These are phyloP conservation scores for Clavelina lepadiformis DNA, from an alignment of 23 tunicate genomes.

Conservation along the genomic window DNA sequence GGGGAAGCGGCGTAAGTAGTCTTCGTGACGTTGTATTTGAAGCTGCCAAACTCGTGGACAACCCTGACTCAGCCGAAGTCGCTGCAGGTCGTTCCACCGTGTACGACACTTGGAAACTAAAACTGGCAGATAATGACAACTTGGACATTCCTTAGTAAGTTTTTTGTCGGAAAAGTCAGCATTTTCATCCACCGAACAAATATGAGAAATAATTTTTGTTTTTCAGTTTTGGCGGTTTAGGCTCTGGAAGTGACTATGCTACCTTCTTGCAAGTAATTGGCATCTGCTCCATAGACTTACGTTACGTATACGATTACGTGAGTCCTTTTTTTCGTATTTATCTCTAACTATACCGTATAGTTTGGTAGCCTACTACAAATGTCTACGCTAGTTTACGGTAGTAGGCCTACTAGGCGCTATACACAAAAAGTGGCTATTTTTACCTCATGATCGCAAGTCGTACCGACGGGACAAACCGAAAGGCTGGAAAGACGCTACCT, in stretches of 20 bases:
- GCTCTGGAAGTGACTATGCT: conserved; percentile 73
- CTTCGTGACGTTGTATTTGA: conserved; percentile 26
- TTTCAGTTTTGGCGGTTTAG: conserved; percentile 36
- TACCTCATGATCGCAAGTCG: no score
- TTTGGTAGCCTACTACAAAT: no score
- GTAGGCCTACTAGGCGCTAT: no score
- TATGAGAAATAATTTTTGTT: conserved; percentile 4
- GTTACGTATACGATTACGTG: conserved; percentile 33
- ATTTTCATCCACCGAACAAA: not conserved
- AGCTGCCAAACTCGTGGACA: conserved; percentile 30
- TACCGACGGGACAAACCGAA: no score
- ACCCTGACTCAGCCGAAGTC: conserved; percentile 20
- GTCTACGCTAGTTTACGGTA: no score
- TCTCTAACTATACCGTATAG: not conserved
- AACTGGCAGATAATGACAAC: not conserved
- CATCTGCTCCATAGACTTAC: conserved; percentile 18
- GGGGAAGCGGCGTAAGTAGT: conserved; percentile 25
- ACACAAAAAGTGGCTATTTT: no score
- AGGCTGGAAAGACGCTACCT: no score
- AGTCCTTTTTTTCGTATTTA: not conserved
- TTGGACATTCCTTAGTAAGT: no score
- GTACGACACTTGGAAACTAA: conserved; percentile 41
- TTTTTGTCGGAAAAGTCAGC: not conserved
- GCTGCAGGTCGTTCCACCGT: not conserved
- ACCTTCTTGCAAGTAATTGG: conserved; percentile 54